Base-by-base conservation (phyloP, 1,140 invertebrate genomes). In the Papilio glaucus region DNA sequence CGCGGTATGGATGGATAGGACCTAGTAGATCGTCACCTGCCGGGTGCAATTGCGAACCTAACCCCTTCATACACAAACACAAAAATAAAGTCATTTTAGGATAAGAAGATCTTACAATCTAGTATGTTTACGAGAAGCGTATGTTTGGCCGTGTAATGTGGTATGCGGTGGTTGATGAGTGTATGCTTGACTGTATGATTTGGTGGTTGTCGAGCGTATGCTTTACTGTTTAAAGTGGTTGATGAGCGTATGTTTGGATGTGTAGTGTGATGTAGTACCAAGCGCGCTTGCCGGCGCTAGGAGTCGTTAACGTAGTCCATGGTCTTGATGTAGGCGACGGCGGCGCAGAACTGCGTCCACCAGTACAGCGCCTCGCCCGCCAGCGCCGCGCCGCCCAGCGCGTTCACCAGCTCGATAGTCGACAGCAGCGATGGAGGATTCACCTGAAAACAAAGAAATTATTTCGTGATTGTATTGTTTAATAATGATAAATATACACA, bases 291-390 rank as follows among this genome's bases (percentile, higher is more conserved):
- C 39, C 33, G 41, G 70, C 65, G 88, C 85, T 90, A 90, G 85
- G 86, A 81, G 81, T 85, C 81, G 29, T 38, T 74, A 62, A 83
- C 80, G 77, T 97, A 98, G 91, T 98, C 97, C 98, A 99, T 98
- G 57, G 97, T 99, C 94, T 99, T 99, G 81, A 99, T 99, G 93
- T 99, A 99, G 93, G 99, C 98, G 38, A 99, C 97, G 9, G 98
- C 98, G 0, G 98, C 97, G 78, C 97, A 97, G 91, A 99, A 99
- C 89, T 99, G 98, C 45, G 98, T 99, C 99, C 99, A 99, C 96
- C 98, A 99, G 93, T 99, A 99, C 85, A 97, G 96, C 87, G 99
- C 97, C 93, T 99, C 98, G 39, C 99, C 98, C 77, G 95, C 94
- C 13, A 99, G 94, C 73, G 96, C 95, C 76, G 96, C 95, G 38